Evolutionary conservation across 2,113 vertebrate species (phyloP), one percentile per base, ranked within the genome.

Genomic region (Brachirus orientalis): DNA sequence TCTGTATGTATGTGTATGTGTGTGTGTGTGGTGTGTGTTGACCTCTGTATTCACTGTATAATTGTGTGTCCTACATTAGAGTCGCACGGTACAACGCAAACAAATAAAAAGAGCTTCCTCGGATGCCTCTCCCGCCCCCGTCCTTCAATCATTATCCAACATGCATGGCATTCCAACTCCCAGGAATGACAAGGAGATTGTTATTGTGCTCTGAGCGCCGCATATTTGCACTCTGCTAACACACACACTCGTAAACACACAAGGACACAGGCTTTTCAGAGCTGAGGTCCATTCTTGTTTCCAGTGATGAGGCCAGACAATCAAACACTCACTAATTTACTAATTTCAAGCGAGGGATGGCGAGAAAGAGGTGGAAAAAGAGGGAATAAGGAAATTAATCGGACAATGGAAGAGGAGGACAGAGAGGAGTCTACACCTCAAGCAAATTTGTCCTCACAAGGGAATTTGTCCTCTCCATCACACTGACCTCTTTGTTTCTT

Each of bases 101-200:
- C 88, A 91, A 90, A 89, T 90, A 89, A 89, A 1, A 89, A 90
- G 80, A 89, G 84, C 87, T 89, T 88, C 90, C 88, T 89, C 87
- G 82, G 80, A 91, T 86, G 86, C 82, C 79, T 79, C 64, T 40
- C 28, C 57, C 60, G 59, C 74, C 69, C 62, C 44, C 65, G 43
- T 35, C 65, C 44, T 5, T 79, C 73, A 90, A 82, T 91, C 86
- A 90, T 91, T 91, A 90, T 85, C 89, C 84, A 83, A 83, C 90
- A 82, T 90, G 81, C 89, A 90, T 90, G 84, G 83, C 90, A 91
- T 91, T 90, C 90, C 90, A 87, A 79, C 88, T 82, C 80, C 38
- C 77, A 90, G 88, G 89, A 91, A 91, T 91, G 85, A 91, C 88
- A 90, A 89, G 90, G 90, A 91, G 90, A 91, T 87, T 91, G 90